phyloP scores from a whole-genome alignment of 2,113 vertebrate genomes.

The Ifrita kowaldi region DNA sequence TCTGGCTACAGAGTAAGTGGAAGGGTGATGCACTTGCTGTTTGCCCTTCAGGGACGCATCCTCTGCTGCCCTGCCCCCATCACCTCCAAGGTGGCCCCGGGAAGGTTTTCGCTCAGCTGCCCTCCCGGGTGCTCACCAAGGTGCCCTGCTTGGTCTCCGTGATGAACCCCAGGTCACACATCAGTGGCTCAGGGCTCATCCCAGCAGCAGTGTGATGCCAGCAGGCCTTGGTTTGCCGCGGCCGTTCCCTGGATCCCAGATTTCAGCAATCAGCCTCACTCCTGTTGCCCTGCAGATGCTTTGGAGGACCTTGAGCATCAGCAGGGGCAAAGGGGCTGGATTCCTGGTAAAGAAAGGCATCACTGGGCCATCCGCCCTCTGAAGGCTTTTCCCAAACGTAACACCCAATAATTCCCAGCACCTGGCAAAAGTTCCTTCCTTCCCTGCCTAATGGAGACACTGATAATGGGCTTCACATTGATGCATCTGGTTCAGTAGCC shows the following conservation, averaged over 20 bases:
- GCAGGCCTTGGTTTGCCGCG: not conserved
- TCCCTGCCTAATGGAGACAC: not conserved
- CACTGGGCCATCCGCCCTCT: not conserved
- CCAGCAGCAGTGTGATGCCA: not conserved
- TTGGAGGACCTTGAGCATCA: not conserved
- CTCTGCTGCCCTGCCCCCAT: not conserved
- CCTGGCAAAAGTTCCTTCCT: not conserved
- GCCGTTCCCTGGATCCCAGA: not conserved
- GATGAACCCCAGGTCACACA: not conserved
- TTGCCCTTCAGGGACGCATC: not conserved
- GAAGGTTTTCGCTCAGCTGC: not conserved
- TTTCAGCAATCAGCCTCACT: not conserved
- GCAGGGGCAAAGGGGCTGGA: not conserved
- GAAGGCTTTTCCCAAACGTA: not conserved
- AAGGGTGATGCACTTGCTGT: not conserved
- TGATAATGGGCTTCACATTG: not conserved
- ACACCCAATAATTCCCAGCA: not conserved
- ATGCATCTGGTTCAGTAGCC: not conserved
- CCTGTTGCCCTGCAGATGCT: not conserved
- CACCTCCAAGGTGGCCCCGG: not conserved
- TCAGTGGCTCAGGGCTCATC: not conserved
- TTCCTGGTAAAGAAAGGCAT: not conserved
- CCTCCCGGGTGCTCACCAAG: fast-evolving
- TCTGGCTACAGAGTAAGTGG: not conserved
- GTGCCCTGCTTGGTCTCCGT: not conserved